These are phyloP conservation scores for Nycticorax nycticorax DNA, from an alignment of 2,113 vertebrate species.

Conservation along the genomic window DNA sequence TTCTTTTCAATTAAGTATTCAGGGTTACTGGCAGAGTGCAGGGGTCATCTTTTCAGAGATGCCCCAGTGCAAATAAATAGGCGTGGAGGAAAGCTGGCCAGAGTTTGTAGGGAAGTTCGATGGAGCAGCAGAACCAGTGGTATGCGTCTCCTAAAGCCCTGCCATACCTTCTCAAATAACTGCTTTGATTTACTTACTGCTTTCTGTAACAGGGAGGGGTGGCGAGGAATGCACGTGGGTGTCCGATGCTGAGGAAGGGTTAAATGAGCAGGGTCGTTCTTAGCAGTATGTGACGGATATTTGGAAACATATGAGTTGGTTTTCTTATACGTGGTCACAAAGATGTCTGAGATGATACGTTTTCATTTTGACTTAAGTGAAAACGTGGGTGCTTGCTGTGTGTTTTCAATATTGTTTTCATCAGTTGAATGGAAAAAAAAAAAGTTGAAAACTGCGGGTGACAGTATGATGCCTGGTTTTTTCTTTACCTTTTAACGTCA, in stretches of 20 bases:
- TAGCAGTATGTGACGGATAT: neutral
- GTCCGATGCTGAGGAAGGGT: neutral
- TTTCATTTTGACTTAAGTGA: neutral
- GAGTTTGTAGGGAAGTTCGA: neutral
- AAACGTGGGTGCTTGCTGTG: neutral
- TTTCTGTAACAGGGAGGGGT: neutral
- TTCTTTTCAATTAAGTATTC: neutral
- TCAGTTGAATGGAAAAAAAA: neutral
- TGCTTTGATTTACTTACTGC: neutral
- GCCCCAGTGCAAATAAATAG: neutral
- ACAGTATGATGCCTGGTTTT: neutral
- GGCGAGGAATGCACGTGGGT: neutral
- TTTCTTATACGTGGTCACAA: neutral
- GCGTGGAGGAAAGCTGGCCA: neutral
- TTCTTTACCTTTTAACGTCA: neutral
- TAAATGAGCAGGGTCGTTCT: neutral
- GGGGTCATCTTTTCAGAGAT: neutral
- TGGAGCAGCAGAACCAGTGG: neutral
- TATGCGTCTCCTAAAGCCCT: neutral
- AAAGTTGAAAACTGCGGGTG: neutral
- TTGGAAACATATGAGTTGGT: neutral
- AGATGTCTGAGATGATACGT: neutral
- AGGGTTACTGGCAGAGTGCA: neutral
- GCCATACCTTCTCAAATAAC: neutral
- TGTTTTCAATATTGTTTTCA: neutral